Base-by-base conservation (phyloP, 2,113 vertebrate genomes). In the Pundamilia nyererei region DNA sequence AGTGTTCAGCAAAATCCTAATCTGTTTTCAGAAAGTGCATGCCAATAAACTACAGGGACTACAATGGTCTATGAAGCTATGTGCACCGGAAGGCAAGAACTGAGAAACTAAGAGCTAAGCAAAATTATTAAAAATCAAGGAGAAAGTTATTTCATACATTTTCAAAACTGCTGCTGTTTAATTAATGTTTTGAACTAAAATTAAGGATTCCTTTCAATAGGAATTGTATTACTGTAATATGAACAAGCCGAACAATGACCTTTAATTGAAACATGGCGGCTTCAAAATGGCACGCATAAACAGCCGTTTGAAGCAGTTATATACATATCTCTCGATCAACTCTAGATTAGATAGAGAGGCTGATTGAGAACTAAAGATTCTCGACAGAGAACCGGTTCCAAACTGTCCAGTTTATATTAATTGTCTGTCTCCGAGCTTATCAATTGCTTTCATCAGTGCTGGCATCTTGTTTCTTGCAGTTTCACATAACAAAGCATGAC, bases 1-100 rank as follows among this genome's bases (percentile, higher is more conserved):
- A 87, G 77, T 79, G 35, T 65, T 85, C 24, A 51, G 80, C 51
- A 87, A 84, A 89, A 90, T 86, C 82, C 40, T 79, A 86, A 88
- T 91, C 91, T 70, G 89, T 79, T 79, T 90, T 26, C 54, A 86
- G 68, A 80, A 80, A 82, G 79, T 82, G 29, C 83, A 88, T 35
- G 82, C 47, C 86, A 89, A 45, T 65, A 51, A 81, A 90, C 62
- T 26, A 80, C 31, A 83, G 15, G 15, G 51, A 85, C 70, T 86
- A 72, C 19, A 83, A 54, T 54, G 38, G 75, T 38, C 51, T 60
- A 75, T 81, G 60, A 13, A 60, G 80, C 21, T 55, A 26, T 58
- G 35, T 26, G 35, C 42, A 80, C n/a, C 49, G 45, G 58, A 56
- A 75, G 24, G 12, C 65, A 56, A 38, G 15, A 56, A 80, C 38